Evolutionary conservation across 2,888 invertebrate species (phyloP).

Genomic region (Agrotis puta): DNA sequence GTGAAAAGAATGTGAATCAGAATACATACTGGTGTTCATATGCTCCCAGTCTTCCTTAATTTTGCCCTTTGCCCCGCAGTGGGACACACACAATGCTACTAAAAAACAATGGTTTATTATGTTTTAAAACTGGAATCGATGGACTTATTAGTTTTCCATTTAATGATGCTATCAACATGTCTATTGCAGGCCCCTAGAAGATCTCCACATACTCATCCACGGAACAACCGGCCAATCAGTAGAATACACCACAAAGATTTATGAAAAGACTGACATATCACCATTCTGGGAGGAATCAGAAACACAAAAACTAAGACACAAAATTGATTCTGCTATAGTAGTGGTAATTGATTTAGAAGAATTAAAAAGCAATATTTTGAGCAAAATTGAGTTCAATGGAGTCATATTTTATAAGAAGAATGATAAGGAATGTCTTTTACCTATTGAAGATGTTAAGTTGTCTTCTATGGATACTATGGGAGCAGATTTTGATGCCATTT

Average conservation of each 20-base stretch:
- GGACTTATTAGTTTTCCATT: too few species aligned
- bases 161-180: neutral
- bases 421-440: conserved; percentile 72
- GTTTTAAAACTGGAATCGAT: too few species aligned
- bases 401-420: conserved; percentile 74
- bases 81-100: too few species aligned
- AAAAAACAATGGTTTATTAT: too few species aligned
- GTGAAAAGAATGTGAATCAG: too few species aligned
- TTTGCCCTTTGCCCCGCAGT: too few species aligned
- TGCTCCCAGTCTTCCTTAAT: too few species aligned
- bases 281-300: conserved; percentile 76
- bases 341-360: conserved; percentile 76
- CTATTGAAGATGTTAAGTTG: conserved; percentile 76
- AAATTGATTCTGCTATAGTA: conserved; percentile 68
- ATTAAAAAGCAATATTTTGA: conserved; percentile 70
- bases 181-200: conserved; percentile 77
- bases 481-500: conserved; percentile 78
- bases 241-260: conserved; percentile 80
- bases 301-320: conserved; percentile 59
- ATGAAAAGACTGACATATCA: conserved; percentile 60
- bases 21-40: too few species aligned
- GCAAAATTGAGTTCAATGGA: conserved; percentile 76
- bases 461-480: conserved; percentile 76
- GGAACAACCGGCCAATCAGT: conserved; percentile 69
- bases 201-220: conserved; percentile 77